Evolutionary conservation across 2,113 vertebrate species (phyloP).

Genomic region (Albula glossodonta): DNA sequence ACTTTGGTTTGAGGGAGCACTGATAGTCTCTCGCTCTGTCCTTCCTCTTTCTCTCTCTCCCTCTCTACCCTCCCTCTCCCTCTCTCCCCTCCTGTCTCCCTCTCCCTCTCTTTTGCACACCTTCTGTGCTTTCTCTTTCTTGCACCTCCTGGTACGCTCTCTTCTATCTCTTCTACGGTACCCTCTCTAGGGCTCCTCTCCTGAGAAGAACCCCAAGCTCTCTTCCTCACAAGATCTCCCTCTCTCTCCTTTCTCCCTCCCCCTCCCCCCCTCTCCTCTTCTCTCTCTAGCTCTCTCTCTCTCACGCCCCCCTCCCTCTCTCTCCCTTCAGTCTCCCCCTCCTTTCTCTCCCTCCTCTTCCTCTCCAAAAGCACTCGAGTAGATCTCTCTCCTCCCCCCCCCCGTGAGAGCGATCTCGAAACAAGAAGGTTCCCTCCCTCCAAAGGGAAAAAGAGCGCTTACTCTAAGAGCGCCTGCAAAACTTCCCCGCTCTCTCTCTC

Average conservation of each 20-base stretch:
- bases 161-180: too few relatives aligned
- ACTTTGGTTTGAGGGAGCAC: constrained; percentile 5
- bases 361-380: too few relatives aligned
- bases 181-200: too few relatives aligned
- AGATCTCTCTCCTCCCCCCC: too few relatives aligned
- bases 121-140: neutral
- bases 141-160: neutral
- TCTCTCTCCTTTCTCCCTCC: neutral
- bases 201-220: too few relatives aligned
- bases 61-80: neutral
- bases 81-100: neutral
- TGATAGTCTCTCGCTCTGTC: constrained; percentile 20
- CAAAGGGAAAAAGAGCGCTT: too few relatives aligned
- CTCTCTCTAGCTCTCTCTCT: constrained; percentile 7
- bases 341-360: too few relatives aligned
- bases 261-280: neutral
- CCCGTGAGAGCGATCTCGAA: too few relatives aligned
- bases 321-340: too few relatives aligned
- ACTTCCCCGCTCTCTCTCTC: neutral
- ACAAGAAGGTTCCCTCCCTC: too few relatives aligned
- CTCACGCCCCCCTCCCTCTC: neutral
- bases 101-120: neutral
- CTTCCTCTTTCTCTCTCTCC: neutral
- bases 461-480: too few relatives aligned
- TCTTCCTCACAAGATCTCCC: too few relatives aligned